phyloP scores from a whole-genome alignment of 2,797 vertebrate genomes.

The Myiotriccus ornatus region DNA sequence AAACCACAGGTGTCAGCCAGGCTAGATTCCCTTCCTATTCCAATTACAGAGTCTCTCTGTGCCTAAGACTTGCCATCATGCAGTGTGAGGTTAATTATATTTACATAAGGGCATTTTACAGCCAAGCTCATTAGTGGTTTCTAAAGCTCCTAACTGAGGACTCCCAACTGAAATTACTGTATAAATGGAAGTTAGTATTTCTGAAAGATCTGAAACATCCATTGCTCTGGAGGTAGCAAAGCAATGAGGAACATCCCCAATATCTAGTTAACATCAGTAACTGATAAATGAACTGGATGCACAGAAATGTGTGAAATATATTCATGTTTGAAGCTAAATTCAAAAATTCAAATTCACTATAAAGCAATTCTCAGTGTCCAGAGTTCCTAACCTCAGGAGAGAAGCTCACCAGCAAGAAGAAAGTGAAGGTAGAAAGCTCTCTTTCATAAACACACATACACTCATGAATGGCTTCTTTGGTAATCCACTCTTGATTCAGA shows the following conservation, averaged over 20 bases:
- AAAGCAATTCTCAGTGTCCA: neutral
- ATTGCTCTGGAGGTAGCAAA: neutral
- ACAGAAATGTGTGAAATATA: neutral
- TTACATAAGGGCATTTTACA: neutral
- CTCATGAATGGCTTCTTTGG: neutral
- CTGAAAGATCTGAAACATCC: neutral
- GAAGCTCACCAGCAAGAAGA: neutral
- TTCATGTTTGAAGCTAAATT: neutral
- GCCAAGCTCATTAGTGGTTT: neutral
- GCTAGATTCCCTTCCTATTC: neutral
- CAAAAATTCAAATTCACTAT: neutral
- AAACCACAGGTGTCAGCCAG: neutral
- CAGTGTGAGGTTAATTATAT: slow-evolving; percentile 2
- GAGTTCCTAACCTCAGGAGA: neutral
- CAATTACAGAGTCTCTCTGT: neutral
- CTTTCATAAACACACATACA: neutral
- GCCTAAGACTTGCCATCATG: neutral
- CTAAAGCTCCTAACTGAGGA: neutral
- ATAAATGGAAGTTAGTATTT: neutral
- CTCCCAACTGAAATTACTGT: neutral
- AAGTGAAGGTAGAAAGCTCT: slow-evolving; percentile 12
- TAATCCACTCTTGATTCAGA: neutral
- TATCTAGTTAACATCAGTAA: neutral
- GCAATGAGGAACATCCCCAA: neutral
- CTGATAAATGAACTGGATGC: neutral